These are phyloP conservation scores for Corticium candelabrum DNA, from an alignment of 37 sponge, comb jelly and placozoan species.

Conservation along the genomic window DNA sequence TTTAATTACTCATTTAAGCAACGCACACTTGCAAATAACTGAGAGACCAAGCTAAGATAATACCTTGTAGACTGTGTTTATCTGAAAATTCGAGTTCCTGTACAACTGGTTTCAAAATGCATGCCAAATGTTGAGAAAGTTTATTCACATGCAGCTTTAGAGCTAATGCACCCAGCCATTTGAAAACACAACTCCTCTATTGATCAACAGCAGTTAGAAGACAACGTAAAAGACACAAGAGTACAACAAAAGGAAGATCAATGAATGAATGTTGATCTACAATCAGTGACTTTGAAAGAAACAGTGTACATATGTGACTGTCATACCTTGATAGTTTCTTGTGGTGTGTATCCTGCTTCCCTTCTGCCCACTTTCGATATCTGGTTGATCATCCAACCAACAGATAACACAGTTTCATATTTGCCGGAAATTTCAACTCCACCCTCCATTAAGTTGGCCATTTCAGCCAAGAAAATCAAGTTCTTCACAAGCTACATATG, in stretches of 20 bases:
- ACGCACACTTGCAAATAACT: too few relatives aligned
- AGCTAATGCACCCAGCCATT: slow-evolving; percentile 72
- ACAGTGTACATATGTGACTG: too few relatives aligned
- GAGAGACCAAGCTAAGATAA: too few relatives aligned
- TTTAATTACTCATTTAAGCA: too few relatives aligned
- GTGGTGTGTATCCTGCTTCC: slow-evolving; percentile 66
- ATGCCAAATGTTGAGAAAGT: slow-evolving; percentile 26
- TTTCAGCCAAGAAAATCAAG: slow-evolving; percentile 44
- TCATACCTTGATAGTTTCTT: slow-evolving; percentile 57
- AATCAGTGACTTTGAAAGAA: too few relatives aligned
- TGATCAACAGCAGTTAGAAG: not conserved
- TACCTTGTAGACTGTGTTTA: too few relatives aligned
- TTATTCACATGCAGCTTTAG: slow-evolving; percentile 30
- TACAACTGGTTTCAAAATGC: slow-evolving; percentile 46
- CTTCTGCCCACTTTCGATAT: slow-evolving; percentile 45
- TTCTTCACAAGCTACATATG: slow-evolving; percentile 54
- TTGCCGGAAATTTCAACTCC: not conserved
- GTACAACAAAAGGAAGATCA: too few relatives aligned
- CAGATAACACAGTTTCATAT: not conserved
- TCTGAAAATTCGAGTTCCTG: slow-evolving; percentile 36
- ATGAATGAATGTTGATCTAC: too few relatives aligned
- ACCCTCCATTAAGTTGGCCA: slow-evolving; percentile 14
- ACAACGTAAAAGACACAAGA: too few relatives aligned
- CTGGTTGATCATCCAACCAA: slow-evolving; percentile 13
- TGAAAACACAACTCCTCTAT: slow-evolving; percentile 59